A percentile compares a stretch with the other conserved stretches of the same genome.
Evolutionary conservation across 2,888 invertebrate genomes (phyloP).

Genomic region (Xiphydria camelus): DNA sequence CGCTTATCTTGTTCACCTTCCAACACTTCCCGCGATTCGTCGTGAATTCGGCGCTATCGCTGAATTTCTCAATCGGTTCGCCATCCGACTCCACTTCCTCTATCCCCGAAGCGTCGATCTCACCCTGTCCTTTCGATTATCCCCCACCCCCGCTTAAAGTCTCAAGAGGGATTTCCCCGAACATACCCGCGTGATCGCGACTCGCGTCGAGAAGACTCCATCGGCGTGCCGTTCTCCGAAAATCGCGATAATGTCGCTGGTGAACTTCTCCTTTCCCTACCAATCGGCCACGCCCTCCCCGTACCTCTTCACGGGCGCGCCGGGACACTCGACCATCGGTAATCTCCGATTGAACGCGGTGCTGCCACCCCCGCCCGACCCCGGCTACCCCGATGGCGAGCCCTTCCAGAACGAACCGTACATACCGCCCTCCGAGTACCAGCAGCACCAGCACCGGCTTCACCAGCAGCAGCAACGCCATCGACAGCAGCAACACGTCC

Average conservation of each 20-base stretch:
- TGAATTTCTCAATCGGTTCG: too few relatives aligned
- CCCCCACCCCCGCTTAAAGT: too few relatives aligned
- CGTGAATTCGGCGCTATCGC: too few relatives aligned
- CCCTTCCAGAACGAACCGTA: conserved; percentile 45
- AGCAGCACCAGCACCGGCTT: conserved; percentile 35
- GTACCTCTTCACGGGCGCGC: conserved; percentile 42
- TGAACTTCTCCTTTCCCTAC: conserved; percentile 52
- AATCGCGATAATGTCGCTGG: conserved; percentile 51
- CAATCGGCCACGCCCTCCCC: conserved; percentile 47
- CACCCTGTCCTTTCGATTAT: too few relatives aligned
- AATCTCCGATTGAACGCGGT: conserved; percentile 46
- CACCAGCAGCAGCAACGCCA: conserved; percentile 20
- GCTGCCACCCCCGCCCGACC: conserved; percentile 36
- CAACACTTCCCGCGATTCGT: too few relatives aligned
- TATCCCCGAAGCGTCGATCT: too few relatives aligned
- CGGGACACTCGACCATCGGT: conserved; percentile 36
- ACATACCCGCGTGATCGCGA: too few relatives aligned
- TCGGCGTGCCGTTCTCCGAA: too few relatives aligned
- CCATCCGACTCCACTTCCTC: too few relatives aligned
- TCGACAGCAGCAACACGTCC: conserved; percentile 8
- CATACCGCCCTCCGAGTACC: conserved; percentile 39
- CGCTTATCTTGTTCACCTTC: too few relatives aligned
- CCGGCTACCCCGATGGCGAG: conserved; percentile 36
- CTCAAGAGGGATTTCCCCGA: too few relatives aligned
- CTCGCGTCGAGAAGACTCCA: conserved; percentile 6